Base-by-base conservation (phyloP, 2,113 vertebrate genomes). In the Verasper variegatus region DNA sequence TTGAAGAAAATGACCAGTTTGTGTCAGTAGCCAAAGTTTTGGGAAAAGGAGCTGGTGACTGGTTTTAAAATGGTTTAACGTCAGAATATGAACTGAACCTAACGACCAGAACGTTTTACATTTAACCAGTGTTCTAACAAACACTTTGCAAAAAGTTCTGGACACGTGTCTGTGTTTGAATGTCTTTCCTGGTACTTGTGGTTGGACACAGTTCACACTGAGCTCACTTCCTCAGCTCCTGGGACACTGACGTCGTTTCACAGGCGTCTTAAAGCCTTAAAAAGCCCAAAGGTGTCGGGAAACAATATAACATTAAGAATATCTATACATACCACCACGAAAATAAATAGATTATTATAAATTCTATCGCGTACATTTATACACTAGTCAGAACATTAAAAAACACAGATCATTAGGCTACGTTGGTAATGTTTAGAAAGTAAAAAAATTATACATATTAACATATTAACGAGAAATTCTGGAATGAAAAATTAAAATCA, bases 271-370 rank as follows among this genome's bases (percentile, higher is more conserved):
- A 55, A 59, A 35, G 71, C 80, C 74, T 80, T 71, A 20, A 35
- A 35, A 45, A 82, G 82, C 82, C 80, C 77, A 63, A 80, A 80
- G 75, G 47, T 77, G 54, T 76, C 82, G 56, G 68, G 63, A 91
- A 52, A 91, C 83, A 23, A 88, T 71, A 81, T 18, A 57, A 92
- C 89, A 86, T 74, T 82, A 49, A 88, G 66, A 90, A 91, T 91
- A 89, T 86, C 80, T 84, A 92, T 62, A 83, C 77, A 75, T 47
- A 85, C 58, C 87, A 93, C 86, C 88, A 90, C 80, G 62, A 70
- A 91, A 92, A 91, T 89, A 91, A 92, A 90, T 83, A 77, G 70
- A 89, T 77, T 82, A 58, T 88, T 89, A 93, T 79, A 87, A 91
- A 92, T 21, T 84, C 82, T 88, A 90, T 82, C 65, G 49, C 56